Base-by-base conservation (phyloP, 2,113 vertebrate genomes). In the Lasiurus borealis region DNA sequence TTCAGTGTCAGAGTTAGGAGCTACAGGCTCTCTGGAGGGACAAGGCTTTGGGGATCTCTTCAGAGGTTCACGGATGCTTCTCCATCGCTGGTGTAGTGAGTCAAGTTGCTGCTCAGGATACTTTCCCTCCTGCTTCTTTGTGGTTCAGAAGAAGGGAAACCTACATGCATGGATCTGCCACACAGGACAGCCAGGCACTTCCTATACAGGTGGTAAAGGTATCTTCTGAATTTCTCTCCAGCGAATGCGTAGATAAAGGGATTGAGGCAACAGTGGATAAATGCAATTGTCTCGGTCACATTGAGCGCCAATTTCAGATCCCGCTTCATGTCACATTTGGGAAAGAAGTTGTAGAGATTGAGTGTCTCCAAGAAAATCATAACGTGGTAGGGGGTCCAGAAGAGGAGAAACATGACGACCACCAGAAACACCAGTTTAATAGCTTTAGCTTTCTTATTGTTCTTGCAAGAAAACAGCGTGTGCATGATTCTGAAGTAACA, bases 181-280 rank as follows among this genome's bases (percentile, higher is more conserved):
- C 98, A 98, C 25, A 97, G 57, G 95, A 59, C 97, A 0, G 98
- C 96, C 68, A 97, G 97, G 40, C 94, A 97, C 54, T 97, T 98
- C 14, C 97, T 57, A 50, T 97, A 97, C 31, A 98, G 48, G 1
- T 31, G 88, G n/a, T 52, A 40, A 46, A 99, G 85, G 36, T 98
- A 98, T 50, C 98, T 99, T 83, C 99, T 98, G 94, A 99, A 99
- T 95, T 99, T 99, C 97, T 99, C 98, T 27, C 99, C 99, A 21
- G 99, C 98, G 80, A 99, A 99, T 0, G 99, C 99, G 5, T 99
- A 99, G 96, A 99, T 99, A 8, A 99, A 6, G 31, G 99, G 99
- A 84, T 99, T 99, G 19, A 99, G 96, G 44, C 99, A 99, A 44
- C 99, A 99, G 96, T 99, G 99, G 50, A 97, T 98, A 85, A 99